A percentile compares a stretch with the other conserved stretches of the same genome.
Conservation (phyloP, 2,888 invertebrate species). For the Danaus chrysippus region DNA sequence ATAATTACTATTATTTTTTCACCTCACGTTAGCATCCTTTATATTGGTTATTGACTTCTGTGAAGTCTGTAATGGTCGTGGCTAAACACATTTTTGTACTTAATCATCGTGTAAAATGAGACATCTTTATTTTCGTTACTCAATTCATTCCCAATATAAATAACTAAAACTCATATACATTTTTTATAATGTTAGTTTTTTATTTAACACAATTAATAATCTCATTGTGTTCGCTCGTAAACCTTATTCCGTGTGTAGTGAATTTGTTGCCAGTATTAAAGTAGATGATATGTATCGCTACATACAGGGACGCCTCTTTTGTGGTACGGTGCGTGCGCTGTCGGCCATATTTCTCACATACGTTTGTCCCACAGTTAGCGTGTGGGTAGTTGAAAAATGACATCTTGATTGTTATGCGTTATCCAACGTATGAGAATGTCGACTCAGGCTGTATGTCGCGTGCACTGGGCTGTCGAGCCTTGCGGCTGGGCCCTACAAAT, state of each 20-base stretch:
- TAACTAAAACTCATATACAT: no score
- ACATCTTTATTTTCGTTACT: not conserved
- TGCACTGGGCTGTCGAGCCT: constrained; percentile 65
- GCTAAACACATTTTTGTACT: constrained; percentile 52
- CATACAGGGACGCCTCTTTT: constrained; percentile 68
- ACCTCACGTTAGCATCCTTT: constrained; percentile 60
- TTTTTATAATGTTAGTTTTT: no score
- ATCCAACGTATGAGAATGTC: constrained; percentile 76
- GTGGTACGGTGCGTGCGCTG: constrained; percentile 65
- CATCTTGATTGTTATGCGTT: constrained; percentile 79
- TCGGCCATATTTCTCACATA: constrained; percentile 73
- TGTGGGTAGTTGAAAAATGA: constrained; percentile 80
- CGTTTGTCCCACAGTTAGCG: constrained; percentile 53
- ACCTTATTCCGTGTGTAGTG: constrained; percentile 52
- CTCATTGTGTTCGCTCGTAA: constrained; percentile 19
- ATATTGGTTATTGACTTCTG: constrained; percentile 65
- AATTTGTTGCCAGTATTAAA: constrained; percentile 61
- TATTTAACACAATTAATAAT: constrained; percentile 4
- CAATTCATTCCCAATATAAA: not conserved
- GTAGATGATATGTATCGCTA: constrained; percentile 69
- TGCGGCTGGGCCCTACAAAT: constrained; percentile 68
- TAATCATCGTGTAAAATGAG: constrained; percentile 19
- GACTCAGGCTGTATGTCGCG: constrained; percentile 60
- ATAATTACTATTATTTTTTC: constrained; percentile 73
- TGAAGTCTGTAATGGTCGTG: constrained; percentile 68